Percentiles rank a stretch among this genome's conserved stretches.
These are phyloP conservation scores for Polymixis lichenea DNA, from an alignment of 2,888 invertebrate genomes.

Conservation along the genomic window DNA sequence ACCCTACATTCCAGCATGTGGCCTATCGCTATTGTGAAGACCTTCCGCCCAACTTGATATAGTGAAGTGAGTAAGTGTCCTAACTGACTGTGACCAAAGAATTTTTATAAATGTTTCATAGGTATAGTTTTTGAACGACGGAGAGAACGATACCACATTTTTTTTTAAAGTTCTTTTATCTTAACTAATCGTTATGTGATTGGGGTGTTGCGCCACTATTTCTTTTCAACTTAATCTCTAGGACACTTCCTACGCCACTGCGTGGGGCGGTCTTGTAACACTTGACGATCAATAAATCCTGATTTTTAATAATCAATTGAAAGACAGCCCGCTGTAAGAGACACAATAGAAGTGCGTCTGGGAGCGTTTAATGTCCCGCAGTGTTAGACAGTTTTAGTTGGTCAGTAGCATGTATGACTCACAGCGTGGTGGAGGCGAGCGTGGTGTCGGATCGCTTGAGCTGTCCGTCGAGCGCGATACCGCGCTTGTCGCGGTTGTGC, in stretches of 20 bases:
- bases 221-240: background rate
- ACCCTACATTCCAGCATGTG: background rate
- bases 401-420: conserved; percentile 76
- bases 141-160: background rate
- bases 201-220: background rate
- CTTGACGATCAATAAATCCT: background rate
- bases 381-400: background rate
- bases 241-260: no score
- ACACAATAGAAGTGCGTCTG: background rate
- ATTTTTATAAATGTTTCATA: background rate
- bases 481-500: conserved; percentile 95
- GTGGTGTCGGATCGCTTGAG: conserved; percentile 95
- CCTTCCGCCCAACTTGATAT: background rate
- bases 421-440: conserved; percentile 98
- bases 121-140: background rate
- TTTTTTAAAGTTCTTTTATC: no score
- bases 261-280: background rate
- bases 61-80: no score
- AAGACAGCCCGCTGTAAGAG: background rate
- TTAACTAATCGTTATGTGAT: background rate
- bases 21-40: background rate
- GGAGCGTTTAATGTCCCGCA: background rate
- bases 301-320: background rate
- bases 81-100: background rate
- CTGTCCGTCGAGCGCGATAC: conserved; percentile 97